phyloP scores from a whole-genome alignment of 1,140 invertebrate species.

The Trichomalopsis sarcophagae region DNA sequence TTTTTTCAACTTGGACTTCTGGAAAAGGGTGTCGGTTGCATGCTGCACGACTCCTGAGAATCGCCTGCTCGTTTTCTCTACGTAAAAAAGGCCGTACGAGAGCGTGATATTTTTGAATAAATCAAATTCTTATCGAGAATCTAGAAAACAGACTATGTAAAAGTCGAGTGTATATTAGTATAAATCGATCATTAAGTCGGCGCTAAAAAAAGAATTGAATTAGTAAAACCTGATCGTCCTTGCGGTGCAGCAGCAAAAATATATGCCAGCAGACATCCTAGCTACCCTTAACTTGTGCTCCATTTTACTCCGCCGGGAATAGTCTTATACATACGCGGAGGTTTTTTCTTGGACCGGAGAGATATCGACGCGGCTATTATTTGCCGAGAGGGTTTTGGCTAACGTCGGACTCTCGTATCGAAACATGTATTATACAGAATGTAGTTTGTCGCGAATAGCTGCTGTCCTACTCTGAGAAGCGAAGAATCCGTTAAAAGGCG shows the following conservation, averaged over 20 bases:
- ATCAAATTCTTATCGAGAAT: not conserved
- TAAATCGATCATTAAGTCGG: not conserved
- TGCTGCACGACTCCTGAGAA: no score
- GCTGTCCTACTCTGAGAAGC: no score
- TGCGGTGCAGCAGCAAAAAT: not conserved
- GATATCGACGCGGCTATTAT: not conserved
- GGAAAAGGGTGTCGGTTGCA: no score
- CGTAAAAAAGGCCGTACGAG: no score
- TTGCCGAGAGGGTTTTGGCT: not conserved
- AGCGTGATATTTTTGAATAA: no score
- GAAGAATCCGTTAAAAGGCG: no score
- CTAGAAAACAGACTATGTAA: not conserved
- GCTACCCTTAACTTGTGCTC: not conserved
- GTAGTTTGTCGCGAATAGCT: no score
- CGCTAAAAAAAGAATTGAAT: not conserved
- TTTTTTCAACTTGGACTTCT: no score
- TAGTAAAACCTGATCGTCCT: not conserved
- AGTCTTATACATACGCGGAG: not conserved
- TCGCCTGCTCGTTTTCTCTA: no score
- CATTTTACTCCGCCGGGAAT: not conserved
- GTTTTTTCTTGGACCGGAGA: not conserved
- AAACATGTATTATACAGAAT: not conserved
- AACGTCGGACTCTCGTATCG: not conserved
- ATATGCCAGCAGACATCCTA: not conserved
- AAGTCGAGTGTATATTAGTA: no score